Conservation (phyloP, 2,797 vertebrate genomes). For the Aythya fuligula region DNA sequence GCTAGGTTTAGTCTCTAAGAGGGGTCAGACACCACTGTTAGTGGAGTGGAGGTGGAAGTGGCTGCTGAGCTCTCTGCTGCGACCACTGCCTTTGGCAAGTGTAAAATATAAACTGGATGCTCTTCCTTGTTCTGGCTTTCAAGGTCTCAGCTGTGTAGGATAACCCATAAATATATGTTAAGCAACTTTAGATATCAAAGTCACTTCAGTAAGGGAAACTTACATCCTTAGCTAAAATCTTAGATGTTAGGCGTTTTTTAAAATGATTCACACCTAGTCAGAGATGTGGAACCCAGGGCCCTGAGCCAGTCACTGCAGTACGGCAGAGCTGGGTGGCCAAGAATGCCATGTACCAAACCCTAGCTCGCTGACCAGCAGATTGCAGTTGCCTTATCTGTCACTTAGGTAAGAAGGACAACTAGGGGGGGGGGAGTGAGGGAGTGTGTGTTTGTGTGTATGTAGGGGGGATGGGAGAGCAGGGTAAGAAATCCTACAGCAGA, state of each 20-base stretch:
- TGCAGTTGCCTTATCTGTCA: not conserved
- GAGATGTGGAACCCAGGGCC: not conserved
- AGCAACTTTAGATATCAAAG: not conserved
- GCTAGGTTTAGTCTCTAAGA: not conserved
- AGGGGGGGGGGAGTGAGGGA: not conserved
- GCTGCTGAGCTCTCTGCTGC: not conserved
- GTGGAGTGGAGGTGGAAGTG: not conserved
- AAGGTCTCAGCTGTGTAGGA: not conserved
- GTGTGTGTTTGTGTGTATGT: not conserved
- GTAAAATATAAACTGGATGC: not conserved
- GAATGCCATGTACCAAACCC: not conserved
- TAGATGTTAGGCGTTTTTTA: not conserved
- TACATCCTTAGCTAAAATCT: not conserved
- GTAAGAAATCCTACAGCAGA: not conserved
- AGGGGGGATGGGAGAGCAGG: not conserved
- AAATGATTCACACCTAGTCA: not conserved
- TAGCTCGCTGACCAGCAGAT: not conserved
- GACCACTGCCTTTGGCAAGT: not conserved
- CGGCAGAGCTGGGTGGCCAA: not conserved
- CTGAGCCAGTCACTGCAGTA: not conserved
- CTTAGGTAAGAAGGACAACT: not conserved
- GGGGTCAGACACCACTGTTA: not conserved
- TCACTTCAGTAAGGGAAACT: not conserved
- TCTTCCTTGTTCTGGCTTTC: not conserved
- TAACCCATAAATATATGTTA: not conserved